Base-by-base conservation (phyloP, 2,888 invertebrate genomes). In the Lepeophtheirus nordmannii region DNA sequence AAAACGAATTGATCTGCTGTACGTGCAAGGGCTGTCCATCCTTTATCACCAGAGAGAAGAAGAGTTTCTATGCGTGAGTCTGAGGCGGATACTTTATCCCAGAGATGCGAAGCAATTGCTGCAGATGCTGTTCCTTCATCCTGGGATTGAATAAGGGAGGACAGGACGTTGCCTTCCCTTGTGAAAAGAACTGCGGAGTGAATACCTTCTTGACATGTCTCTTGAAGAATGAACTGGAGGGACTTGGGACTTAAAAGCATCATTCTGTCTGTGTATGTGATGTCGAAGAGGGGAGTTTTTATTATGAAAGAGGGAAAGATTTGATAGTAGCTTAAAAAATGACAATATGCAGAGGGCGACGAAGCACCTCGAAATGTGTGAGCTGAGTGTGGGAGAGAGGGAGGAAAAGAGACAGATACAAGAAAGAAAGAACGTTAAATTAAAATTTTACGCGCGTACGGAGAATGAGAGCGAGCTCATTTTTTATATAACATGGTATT, bases 21-120 rank as follows among this genome's bases (percentile, higher is more conserved):
- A n/a, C 53, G 53, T 46, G 53, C 53, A 46, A 46, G 53, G 53
- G 53, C 53, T 8, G 17, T 46, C 53, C 53, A 46, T 17, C 53
- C 53, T 46, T 46, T 17, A 14, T 46, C 53, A 14, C 53, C 53
- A 14, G 53, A 46, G 8, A 46, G 53, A 17, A 46, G 53, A 17
- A 46, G 53, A 14, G 53, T 46, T 17, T 46, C n/a, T 14, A 46
- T 17, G n/a, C 53, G 53, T 14, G 53, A 46, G 53, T 46, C 53
- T 17, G 53, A 46, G 53, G 53, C 53, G 17, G 53, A 46, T 14
- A 46, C 53, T 8, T 46, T 46, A n/a, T 46, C 53, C 53, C 53
- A 46, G 53, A 46, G 53, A 17, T 14, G 14, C 5, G 53, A 46
- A 14, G 53, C 53, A 46, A 46, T 46, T 1, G 53, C 53, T 46